These are phyloP conservation scores for Falco berigora DNA, from an alignment of 2,797 vertebrate species.

Conservation along the genomic window DNA sequence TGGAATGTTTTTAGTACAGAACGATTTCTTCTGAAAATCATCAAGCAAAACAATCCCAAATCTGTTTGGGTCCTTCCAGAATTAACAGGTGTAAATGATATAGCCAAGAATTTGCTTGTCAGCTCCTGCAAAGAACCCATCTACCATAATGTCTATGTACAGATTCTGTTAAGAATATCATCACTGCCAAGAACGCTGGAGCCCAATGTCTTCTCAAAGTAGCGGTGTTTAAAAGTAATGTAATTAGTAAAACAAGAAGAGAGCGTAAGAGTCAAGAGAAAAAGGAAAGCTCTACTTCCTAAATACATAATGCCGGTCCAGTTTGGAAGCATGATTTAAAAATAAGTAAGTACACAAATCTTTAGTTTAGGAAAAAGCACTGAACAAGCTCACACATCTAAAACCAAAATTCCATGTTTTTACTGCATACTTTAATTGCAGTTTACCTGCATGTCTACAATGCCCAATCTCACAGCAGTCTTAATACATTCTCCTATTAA, in stretches of 20 bases:
- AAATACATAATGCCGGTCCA: neutral
- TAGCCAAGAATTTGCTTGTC: neutral
- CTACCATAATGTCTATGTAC: neutral
- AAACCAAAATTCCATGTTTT: neutral
- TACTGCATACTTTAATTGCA: neutral
- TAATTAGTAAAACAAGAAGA: neutral
- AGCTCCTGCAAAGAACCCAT: neutral
- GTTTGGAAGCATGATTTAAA: neutral
- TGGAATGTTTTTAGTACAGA: neutral
- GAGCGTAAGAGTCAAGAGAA: neutral
- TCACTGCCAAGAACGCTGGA: neutral
- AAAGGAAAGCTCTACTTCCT: neutral
- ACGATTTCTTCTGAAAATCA: neutral
- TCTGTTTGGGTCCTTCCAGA: neutral
- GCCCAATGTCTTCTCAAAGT: neutral
- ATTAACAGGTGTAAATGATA: neutral
- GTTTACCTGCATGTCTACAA: neutral
- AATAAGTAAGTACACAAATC: neutral
- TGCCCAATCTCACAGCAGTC: neutral
- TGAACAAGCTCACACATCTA: neutral
- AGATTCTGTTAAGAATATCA: neutral
- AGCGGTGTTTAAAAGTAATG: neutral
- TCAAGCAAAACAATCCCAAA: neutral
- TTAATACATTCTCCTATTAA: neutral
- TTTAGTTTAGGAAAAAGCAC: neutral